These are phyloP conservation scores for Oenanthe melanoleuca DNA, from an alignment of 2,113 vertebrate species.

Conservation along the genomic window DNA sequence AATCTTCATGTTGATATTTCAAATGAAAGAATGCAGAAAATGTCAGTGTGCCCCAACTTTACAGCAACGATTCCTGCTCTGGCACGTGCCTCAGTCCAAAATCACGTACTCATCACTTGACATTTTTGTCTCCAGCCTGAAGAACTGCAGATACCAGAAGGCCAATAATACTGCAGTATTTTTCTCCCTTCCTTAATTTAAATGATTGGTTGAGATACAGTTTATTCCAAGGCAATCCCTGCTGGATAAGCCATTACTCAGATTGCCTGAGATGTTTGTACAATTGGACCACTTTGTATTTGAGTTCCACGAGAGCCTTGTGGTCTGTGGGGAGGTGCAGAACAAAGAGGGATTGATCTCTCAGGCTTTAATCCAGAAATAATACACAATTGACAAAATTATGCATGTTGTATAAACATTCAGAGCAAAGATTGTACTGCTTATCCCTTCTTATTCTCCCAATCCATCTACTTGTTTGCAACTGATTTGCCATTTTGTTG, in stretches of 20 bases:
- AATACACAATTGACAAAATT: slow-evolving; percentile 20
- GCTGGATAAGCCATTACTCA: neutral
- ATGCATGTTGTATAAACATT: slow-evolving; percentile 21
- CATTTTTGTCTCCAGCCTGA: neutral
- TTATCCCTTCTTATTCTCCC: slow-evolving; percentile 34
- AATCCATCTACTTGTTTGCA: slow-evolving; percentile 27
- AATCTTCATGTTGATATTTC: neutral
- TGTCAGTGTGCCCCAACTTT: fast-evolving
- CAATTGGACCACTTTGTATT: neutral
- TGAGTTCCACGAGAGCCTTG: neutral
- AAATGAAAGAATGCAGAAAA: neutral
- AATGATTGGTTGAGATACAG: neutral
- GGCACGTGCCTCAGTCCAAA: neutral
- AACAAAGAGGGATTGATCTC: neutral
- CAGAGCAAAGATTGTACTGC: slow-evolving; percentile 4
- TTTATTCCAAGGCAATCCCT: neutral
- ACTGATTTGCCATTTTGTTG: neutral
- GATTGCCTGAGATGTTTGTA: neutral
- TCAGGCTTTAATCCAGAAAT: slow-evolving; percentile 41
- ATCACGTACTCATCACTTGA: neutral
- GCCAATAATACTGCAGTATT: neutral
- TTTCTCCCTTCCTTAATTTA: neutral
- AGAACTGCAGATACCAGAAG: neutral
- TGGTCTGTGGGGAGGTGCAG: neutral
- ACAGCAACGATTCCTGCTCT: neutral